These are phyloP conservation scores for Euura lappo DNA, from an alignment of 1,140 invertebrate species.

Conservation along the genomic window DNA sequence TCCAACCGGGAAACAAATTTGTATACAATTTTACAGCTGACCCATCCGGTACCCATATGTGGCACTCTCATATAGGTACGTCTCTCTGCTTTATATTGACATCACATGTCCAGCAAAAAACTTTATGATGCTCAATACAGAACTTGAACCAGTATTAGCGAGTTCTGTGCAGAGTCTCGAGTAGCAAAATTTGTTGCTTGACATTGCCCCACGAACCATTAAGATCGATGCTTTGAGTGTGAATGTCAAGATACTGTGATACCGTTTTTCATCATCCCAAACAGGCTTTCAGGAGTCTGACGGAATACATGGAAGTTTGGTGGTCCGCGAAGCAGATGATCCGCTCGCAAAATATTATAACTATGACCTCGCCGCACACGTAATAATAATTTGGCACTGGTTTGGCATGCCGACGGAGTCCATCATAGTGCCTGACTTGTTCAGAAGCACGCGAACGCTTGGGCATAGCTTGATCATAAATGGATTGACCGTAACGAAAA, in stretches of 20 bases:
- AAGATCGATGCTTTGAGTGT: no score
- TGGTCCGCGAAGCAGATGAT: conserved; percentile 57
- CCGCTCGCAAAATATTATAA: conserved; percentile 55
- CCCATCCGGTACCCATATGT: no score
- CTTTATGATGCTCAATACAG: no score
- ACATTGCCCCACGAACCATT: no score
- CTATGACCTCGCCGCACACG: conserved; percentile 60
- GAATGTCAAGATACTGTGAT: no score
- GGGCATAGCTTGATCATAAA: conserved; percentile 30
- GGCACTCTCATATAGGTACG: no score
- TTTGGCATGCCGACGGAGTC: conserved; percentile 45
- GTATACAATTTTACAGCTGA: no score
- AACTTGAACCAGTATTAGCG: no score
- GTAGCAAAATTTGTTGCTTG: no score
- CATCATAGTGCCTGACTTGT: conserved; percentile 22
- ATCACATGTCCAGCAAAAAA: no score
- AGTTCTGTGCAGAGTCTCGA: no score
- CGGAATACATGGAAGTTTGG: conserved; percentile 60
- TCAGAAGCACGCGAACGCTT: conserved; percentile 15
- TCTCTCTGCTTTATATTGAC: no score
- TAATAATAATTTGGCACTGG: conserved; percentile 63
- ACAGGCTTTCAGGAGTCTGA: conserved; percentile 61
- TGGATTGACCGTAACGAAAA: conserved; percentile 21
- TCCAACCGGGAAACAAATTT: conserved; percentile 63
- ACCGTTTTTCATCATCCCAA: not conserved